Conservation (phyloP, 2,888 invertebrate genomes). For the Lasius platythorax region DNA sequence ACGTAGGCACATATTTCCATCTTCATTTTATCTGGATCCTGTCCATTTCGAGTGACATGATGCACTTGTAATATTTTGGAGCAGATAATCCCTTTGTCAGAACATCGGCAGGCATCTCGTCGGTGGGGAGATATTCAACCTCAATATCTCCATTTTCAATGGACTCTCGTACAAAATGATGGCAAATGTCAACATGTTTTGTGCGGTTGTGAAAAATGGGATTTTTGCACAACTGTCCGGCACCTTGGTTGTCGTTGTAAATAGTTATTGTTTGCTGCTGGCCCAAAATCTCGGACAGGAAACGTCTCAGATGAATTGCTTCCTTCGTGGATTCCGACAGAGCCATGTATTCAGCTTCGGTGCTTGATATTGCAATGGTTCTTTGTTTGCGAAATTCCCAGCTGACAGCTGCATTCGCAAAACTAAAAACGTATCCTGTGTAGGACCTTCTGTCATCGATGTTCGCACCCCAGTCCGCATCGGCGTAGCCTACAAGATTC, state of each 20-base stretch:
- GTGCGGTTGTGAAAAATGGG: neutral
- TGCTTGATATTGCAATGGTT: neutral
- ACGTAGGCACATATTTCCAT: too few species aligned
- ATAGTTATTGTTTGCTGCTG: neutral
- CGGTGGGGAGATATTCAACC: neutral
- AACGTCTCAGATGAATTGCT: neutral
- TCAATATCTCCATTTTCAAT: neutral
- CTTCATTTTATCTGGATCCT: too few species aligned
- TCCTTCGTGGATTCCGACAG: neutral
- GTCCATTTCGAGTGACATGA: neutral
- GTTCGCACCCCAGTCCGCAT: neutral
- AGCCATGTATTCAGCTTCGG: neutral
- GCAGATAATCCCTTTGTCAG: neutral
- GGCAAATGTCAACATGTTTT: neutral
- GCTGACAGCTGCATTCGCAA: neutral
- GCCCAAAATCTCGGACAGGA: neutral
- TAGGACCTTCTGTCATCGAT: neutral
- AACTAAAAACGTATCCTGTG: neutral
- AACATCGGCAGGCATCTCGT: neutral
- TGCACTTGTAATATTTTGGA: neutral
- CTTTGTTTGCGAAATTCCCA: neutral
- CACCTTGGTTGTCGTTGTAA: neutral
- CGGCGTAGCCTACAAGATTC: neutral
- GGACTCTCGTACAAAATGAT: neutral
- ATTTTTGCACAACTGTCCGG: neutral